Evolutionary conservation across 2,797 vertebrate species (phyloP), one percentile per base, ranked within the genome.

Genomic region (Meda fulgida): DNA sequence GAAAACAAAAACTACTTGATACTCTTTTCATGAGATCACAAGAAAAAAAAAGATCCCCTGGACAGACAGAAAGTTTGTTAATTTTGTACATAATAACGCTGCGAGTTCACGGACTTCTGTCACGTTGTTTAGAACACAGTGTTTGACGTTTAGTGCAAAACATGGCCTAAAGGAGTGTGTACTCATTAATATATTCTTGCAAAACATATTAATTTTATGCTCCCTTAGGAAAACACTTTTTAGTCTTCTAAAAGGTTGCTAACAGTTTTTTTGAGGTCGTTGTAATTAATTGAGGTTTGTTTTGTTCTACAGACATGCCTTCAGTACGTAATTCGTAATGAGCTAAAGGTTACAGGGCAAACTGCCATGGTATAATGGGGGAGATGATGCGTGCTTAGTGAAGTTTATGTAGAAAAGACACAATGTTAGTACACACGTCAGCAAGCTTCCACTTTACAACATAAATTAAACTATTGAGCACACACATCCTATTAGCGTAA

Each of bases 81-180:
- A 79, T 78, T 84, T 69, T 76, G 26, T 60, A 23, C 34, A 72
- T 69, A 38, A 34, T 40, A 76, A 83, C 69, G 65, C 66, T 65
- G n/a, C 8, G 34, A 77, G 73, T 85, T 85, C 70, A 80, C 38
- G 81, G n/a, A 78, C 87, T 76, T 86, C 83, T 89, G 76, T 82
- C 87, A 82, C 85, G 60, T 70, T 38, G 53, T 18, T 78, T 81
- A 34, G 73, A 78, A 82, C 70, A 80, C 80, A 84, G 58, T 60
- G 80, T 76, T 72, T 90, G 75, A 88, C 79, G 55, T 48, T 48
- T 48, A 40, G 55, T 16, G 21, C n/a, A 7, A 51, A 69, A 69
- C 72, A 53, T 69, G 73, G 19, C 73, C 81, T 69, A 23, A 67
- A 67, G 82, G 63, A 69, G 72, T 51, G 26, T 75, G 43, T 51